Conservation (phyloP, 2,797 vertebrate genomes). For the Enteromius anoplus region DNA sequence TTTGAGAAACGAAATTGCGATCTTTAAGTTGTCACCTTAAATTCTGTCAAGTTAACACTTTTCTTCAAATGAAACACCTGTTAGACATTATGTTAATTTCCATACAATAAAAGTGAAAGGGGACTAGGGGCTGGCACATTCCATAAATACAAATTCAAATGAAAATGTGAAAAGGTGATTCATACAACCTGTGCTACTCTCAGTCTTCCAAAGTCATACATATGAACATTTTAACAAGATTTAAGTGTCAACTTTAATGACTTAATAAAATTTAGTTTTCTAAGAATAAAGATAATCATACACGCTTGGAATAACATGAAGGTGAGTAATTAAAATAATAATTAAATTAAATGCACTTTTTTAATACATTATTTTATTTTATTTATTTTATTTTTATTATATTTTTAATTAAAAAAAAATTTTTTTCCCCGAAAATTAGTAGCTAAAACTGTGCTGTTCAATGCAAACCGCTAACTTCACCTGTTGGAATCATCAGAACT, state of each 20-base stretch:
- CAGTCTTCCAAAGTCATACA: neutral
- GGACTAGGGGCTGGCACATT: neutral
- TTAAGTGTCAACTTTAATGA: neutral
- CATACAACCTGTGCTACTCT: neutral
- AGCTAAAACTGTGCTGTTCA: neutral
- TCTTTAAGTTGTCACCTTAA: conserved; percentile 8
- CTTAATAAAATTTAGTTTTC: neutral
- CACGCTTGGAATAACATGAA: neutral
- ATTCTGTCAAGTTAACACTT: neutral
- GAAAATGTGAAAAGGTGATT: neutral
- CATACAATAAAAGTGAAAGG: neutral
- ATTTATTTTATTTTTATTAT: neutral
- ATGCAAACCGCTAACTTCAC: neutral
- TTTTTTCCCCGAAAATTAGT: neutral
- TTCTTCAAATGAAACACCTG: neutral
- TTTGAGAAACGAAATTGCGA: neutral
- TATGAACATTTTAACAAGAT: neutral
- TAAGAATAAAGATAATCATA: neutral
- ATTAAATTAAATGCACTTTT: neutral
- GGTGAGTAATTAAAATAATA: neutral
- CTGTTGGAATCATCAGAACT: neutral
- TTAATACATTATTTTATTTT: neutral
- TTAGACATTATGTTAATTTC: neutral
- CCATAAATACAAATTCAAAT: neutral
- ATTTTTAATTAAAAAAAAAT: neutral